Base-by-base conservation (phyloP, 1,140 invertebrate genomes). In the Aplysia californica region DNA sequence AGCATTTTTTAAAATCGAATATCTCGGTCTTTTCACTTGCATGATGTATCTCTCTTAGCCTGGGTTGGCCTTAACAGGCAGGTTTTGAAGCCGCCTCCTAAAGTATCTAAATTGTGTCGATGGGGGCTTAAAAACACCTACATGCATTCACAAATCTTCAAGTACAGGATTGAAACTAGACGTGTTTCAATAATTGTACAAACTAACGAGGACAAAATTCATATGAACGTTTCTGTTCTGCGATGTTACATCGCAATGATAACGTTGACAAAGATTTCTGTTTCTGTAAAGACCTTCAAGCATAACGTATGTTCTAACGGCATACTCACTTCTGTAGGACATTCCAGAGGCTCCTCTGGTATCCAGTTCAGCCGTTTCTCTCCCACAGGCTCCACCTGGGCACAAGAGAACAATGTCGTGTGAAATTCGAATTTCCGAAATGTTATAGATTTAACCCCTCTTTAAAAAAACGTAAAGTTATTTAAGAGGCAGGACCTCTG, bases 331-430 rank as follows among this genome's bases (percentile, higher is more conserved):
- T 50, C 65, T 0, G 75, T 77, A 41, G 83, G 83, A 76, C 83
- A 85, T 31, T 82, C 77, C 0, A 82, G 58, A 23, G 44, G 33
- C 61, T 83, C 83, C 23, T 78, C 78, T 23, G 83, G 83, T 18
- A 69, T 80, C 83, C 83, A 85, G 18, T 33, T 74, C 23, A 58
- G 69, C 50, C 76, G 38, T 66, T 85, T 85, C 50, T 79, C 50
- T 31, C 77, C 78, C 2, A 81, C 77, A 36, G 77, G 78, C 55
- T 83, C 83, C 39, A 84, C 61, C 83, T 84, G 69, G 35, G 79
- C 68, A 65, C 20, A 35, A 69, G 35, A 66, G 10, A 26, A 31
- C 23, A 10, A n/a, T n/a, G n/a, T n/a, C n/a, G n/a, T n/a, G n/a
- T n/a, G n/a, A n/a, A n/a, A n/a, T n/a, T n/a, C n/a, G n/a, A n/a